Base-by-base conservation (phyloP, 2,797 vertebrate species). In the Chromobotia macracanthus region DNA sequence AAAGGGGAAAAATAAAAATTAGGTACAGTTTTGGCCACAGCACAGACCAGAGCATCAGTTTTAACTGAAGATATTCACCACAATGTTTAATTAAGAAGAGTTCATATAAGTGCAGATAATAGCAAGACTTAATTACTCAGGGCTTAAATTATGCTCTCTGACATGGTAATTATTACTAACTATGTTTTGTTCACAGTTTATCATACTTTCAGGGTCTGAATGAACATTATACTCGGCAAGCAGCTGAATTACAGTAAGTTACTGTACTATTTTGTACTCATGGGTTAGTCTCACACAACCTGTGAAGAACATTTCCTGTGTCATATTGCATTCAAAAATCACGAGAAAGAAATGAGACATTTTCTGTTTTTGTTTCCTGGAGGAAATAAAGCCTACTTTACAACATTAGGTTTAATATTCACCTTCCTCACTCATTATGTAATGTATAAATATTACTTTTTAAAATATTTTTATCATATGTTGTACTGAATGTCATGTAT, bases 111-210 rank as follows among this genome's bases (percentile, higher is more conserved):
- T 38, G 23, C 28, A 51, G 56, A 35, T 78, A 53, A 78, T 77
- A 61, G 56, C 75, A n/a, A 60, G 68, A 51, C 28, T 28, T 60
- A 61, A 61, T 77, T 55, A 69, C 53, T 15, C 66, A 44, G 23
- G 44, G 70, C 44, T 28, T 63, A 70, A 51, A 77, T 70, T 51
- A 61, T 77, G 44, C n/a, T 63, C 58, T 78, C 75, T 46, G 55
- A 51, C 67, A 70, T 70, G 28, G 18, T 70, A 61, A 77, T 70
- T 77, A 77, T 70, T 61, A 44, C 28, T 77, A 51, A 78, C 58
- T 77, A 66, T 68, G 51, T 68, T 68, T 63, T 61, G 56, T 41
- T 41, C 16, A n/a, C 28, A 63, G 55, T 78, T 71, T 63, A 51
- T 63, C 46, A 10, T 31, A 78, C 41, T 71, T 53, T 38, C 55